Evolutionary conservation across 2,888 invertebrate species (phyloP).

Genomic region (Pterobdella sp.): DNA sequence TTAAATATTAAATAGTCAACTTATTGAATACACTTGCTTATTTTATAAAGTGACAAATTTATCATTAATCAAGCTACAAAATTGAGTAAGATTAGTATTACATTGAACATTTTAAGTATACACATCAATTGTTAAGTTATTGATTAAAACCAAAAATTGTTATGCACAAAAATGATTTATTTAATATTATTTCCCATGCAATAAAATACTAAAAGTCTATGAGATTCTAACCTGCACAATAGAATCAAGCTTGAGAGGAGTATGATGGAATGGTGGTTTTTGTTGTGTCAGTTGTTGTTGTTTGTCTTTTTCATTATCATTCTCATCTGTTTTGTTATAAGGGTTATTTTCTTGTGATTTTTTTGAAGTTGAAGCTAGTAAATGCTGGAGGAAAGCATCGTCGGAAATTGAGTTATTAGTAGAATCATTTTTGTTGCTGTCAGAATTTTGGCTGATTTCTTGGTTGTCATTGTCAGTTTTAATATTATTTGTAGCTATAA

Average conservation of each 20-base stretch:
- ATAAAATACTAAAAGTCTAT: too few species aligned
- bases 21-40: too few species aligned
- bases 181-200: too few species aligned
- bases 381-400: constrained; percentile 4
- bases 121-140: too few species aligned
- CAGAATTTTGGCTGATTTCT: background rate
- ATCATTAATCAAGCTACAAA: too few species aligned
- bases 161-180: too few species aligned
- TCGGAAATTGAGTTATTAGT: background rate
- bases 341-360: constrained; percentile 3
- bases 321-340: background rate
- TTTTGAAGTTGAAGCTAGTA: constrained; percentile 4
- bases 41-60: too few species aligned
- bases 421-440: constrained; percentile 4
- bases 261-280: background rate
- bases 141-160: too few species aligned
- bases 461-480: background rate
- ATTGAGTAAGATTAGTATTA: too few species aligned
- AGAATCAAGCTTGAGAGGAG: constrained; percentile 17
- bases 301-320: background rate
- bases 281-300: background rate
- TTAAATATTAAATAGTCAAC: too few species aligned
- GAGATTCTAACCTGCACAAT: constrained; percentile 31
- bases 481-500: background rate
- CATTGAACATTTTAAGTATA: too few species aligned